phyloP scores from a whole-genome alignment of 2,113 vertebrate species.

The Rhynchomys soricoides region DNA sequence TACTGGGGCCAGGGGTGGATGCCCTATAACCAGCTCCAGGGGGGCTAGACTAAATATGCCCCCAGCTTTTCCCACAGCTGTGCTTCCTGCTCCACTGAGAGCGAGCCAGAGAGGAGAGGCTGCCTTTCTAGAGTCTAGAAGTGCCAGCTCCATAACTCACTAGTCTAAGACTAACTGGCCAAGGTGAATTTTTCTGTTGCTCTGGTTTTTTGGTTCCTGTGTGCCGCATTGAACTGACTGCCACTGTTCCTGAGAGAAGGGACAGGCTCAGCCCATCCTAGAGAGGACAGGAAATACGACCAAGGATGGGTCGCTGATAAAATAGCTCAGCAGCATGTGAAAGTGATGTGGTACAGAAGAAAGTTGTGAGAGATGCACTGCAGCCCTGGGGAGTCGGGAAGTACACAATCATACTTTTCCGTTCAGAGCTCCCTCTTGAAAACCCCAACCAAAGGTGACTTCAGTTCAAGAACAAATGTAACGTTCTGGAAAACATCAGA shows the following conservation, averaged over 20 bases:
- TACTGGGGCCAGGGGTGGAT: neutral
- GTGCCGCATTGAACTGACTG: neutral
- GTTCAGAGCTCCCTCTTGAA: slow-evolving; percentile 9
- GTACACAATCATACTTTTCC: neutral
- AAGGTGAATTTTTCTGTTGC: neutral
- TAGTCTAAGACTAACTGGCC: neutral
- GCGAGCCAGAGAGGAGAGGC: neutral
- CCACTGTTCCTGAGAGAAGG: neutral
- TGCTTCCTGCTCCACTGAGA: neutral
- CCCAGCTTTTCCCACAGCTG: neutral
- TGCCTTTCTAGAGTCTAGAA: neutral
- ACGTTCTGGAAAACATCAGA: slow-evolving; percentile 10
- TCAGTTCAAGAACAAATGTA: slow-evolving; percentile 7
- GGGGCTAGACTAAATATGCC: slow-evolving; percentile 12
- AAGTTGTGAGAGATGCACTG: neutral
- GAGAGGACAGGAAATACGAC: neutral
- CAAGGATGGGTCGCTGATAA: neutral
- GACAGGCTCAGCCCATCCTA: neutral
- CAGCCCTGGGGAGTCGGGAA: neutral
- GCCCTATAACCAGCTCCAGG: neutral
- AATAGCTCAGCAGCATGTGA: neutral
- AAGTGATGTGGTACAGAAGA: neutral
- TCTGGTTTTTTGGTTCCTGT: neutral
- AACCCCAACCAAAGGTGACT: neutral
- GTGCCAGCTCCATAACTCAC: neutral